Evolutionary conservation across 2,888 invertebrate species (phyloP).

Genomic region (Diadegma fenestrale): DNA sequence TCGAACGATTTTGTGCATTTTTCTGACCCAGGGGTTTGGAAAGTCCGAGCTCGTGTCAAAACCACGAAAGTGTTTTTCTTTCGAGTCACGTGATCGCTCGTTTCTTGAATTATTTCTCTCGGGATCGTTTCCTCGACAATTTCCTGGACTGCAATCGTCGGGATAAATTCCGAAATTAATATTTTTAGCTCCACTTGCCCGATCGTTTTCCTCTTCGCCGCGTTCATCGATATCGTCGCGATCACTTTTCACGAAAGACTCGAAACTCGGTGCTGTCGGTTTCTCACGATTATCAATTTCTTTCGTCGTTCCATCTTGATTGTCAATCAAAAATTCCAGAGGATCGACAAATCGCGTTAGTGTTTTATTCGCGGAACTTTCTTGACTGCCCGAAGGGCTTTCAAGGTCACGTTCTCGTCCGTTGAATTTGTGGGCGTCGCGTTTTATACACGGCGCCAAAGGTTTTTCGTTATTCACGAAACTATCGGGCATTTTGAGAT

Average conservation of each 20-base stretch:
- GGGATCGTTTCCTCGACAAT: not conserved
- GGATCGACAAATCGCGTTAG: not conserved
- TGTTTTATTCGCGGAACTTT: not conserved
- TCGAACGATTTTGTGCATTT: not conserved
- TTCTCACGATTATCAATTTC: not conserved
- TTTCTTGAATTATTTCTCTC: not conserved
- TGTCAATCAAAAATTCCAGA: not conserved
- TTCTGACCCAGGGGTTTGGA: slow-evolving; percentile 1
- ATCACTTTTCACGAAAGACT: not conserved
- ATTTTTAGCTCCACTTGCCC: not conserved
- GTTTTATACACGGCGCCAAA: not conserved
- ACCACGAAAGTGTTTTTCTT: not conserved
- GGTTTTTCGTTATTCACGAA: not conserved
- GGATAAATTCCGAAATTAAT: not conserved
- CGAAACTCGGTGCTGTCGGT: slow-evolving; percentile 2
- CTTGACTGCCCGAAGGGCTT: not conserved
- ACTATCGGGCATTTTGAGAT: not conserved
- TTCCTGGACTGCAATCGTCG: not conserved
- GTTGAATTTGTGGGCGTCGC: not conserved
- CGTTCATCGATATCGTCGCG: too few relatives aligned
- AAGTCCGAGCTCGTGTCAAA: not conserved
- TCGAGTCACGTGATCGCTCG: not conserved
- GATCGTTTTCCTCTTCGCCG: not conserved
- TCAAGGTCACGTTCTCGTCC: not conserved
- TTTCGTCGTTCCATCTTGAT: not conserved